These are phyloP conservation scores for Eunapius fragilis DNA, from an alignment of 37 sponge, comb jelly and placozoan species.

Conservation along the genomic window DNA sequence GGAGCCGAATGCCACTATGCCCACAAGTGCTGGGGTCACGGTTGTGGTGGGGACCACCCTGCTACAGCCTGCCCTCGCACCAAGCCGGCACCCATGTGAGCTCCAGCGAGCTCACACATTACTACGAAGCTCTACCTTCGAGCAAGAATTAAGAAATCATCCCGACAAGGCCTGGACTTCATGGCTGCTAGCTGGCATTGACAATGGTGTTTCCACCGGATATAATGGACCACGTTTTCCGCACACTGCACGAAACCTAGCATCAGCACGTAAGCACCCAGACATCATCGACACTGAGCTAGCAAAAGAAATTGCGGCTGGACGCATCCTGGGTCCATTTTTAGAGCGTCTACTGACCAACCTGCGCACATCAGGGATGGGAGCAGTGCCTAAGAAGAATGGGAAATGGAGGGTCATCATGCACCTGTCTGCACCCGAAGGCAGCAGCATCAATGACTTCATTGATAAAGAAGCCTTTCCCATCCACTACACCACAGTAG, in stretches of 20 bases:
- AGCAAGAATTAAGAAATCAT: conserved; percentile 29
- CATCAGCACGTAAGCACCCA: conserved; percentile 24
- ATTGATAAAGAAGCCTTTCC: conserved; percentile 16
- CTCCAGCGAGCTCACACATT: conserved; percentile 3
- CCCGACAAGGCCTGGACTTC: conserved; percentile 14
- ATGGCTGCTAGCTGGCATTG: neutral
- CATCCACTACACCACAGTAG: conserved; percentile 24
- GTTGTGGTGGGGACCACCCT: conserved; percentile 36
- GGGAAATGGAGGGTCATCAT: conserved; percentile 51
- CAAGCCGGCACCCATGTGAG: neutral
- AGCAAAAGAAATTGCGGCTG: conserved; percentile 12
- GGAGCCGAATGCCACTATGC: conserved; percentile 29
- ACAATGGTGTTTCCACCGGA: conserved; percentile 18
- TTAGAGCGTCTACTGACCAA: conserved; percentile 5
- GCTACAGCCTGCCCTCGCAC: conserved; percentile 12
- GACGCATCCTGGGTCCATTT: conserved; percentile 33
- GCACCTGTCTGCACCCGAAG: conserved; percentile 50
- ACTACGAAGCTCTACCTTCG: conserved; percentile 16
- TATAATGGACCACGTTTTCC: conserved; percentile 19
- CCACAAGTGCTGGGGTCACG: conserved; percentile 33
- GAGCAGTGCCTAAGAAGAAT: conserved; percentile 43
- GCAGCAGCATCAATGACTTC: conserved; percentile 41
- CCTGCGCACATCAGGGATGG: conserved; percentile 26
- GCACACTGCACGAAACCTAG: conserved; percentile 1
- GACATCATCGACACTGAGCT: conserved; percentile 13